These are phyloP conservation scores for Meloe dianella DNA, from an alignment of 2,888 invertebrate genomes.

Conservation along the genomic window DNA sequence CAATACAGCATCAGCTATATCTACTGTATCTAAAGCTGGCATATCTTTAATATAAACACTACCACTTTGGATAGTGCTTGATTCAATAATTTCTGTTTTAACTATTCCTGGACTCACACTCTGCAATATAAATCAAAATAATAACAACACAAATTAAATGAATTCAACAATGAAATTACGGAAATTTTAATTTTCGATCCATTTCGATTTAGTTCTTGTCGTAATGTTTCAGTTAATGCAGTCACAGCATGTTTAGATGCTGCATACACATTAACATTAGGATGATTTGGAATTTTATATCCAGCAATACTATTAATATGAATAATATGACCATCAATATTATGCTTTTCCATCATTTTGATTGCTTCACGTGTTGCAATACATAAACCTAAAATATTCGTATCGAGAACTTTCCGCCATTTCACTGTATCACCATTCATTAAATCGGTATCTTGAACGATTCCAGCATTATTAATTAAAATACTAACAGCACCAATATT, in stretches of 20 bases:
- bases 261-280: conserved; percentile 18
- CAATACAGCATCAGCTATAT: conserved; percentile 43
- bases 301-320: conserved; percentile 39
- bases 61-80: conserved; percentile 5
- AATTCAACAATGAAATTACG: conserved; percentile 12
- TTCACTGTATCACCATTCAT: conserved; percentile 5
- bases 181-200: too few species aligned
- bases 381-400: conserved; percentile 13
- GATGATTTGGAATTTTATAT: conserved; percentile 10
- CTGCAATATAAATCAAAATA: conserved; percentile 35
- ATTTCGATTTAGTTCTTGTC: too few species aligned
- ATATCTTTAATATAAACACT: not conserved
- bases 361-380: conserved; percentile 40
- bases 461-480: conserved; percentile 17
- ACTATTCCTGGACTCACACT: conserved; percentile 44
- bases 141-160: conserved; percentile 1
- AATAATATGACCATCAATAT: conserved; percentile 41
- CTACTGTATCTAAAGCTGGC: conserved; percentile 36
- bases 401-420: conserved; percentile 11
- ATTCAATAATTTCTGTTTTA: conserved; percentile 38
- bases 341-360: conserved; percentile 39
- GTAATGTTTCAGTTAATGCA: conserved; percentile 21
- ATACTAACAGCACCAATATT: conserved; percentile 12
- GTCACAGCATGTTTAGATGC: conserved; percentile 28
- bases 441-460: not conserved